Evolutionary conservation across 2,113 vertebrate genomes (phyloP).

Genomic region (Laticauda colubrina): DNA sequence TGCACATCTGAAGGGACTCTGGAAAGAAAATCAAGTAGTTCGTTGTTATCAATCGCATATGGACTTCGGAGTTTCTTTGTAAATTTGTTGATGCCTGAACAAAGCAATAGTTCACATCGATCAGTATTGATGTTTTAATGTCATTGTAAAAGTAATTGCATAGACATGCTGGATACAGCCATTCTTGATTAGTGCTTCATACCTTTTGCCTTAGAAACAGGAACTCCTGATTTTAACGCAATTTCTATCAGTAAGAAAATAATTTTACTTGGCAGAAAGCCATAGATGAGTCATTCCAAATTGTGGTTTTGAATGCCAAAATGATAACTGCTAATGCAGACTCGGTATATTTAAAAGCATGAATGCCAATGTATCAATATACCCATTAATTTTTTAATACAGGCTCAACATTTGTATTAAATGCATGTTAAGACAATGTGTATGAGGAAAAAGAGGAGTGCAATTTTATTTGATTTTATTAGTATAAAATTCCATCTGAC

Average conservation of each 20-base stretch:
- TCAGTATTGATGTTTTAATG: not conserved
- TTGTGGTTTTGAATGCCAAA: not conserved
- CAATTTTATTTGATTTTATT: not conserved
- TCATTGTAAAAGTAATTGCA: not conserved
- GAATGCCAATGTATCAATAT: not conserved
- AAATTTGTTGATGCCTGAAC: constrained; percentile 96
- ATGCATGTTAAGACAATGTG: not conserved
- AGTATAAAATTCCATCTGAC: not conserved
- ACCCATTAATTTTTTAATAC: not conserved
- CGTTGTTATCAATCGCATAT: constrained; percentile 95
- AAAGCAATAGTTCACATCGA: constrained; percentile 56
- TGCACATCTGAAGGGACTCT: constrained; percentile 96
- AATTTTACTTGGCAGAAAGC: constrained; percentile 15
- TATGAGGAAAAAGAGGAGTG: not conserved
- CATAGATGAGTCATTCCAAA: not conserved
- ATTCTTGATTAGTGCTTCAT: not conserved
- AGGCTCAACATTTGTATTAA: not conserved
- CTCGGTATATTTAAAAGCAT: not conserved
- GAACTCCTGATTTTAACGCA: not conserved
- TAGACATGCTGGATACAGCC: not conserved
- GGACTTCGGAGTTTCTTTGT: constrained; percentile 97
- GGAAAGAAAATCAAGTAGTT: constrained; percentile 96
- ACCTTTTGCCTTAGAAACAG: not conserved
- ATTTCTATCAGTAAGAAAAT: not conserved
- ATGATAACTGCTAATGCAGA: not conserved